Conservation (phyloP, 2,113 vertebrate genomes). For the Zapus hudsonius region DNA sequence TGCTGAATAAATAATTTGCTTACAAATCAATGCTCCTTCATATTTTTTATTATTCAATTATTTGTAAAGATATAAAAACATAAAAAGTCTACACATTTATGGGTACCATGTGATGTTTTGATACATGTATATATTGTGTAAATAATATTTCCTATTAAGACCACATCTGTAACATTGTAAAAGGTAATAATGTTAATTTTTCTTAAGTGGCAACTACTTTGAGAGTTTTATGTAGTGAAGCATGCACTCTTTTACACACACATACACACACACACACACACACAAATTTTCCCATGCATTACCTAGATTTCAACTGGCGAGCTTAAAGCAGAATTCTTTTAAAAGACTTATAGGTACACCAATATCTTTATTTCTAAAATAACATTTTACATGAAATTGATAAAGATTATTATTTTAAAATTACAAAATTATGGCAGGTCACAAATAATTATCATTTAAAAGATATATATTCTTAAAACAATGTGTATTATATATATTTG, state of each 20-base stretch:
- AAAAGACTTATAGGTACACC: neutral
- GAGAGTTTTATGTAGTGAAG: neutral
- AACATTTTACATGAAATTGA: neutral
- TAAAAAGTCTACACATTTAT: neutral
- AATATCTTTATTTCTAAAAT: constrained; percentile 43
- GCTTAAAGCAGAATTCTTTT: neutral
- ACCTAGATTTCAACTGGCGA: neutral
- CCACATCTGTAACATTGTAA: neutral
- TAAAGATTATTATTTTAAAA: constrained; percentile 24
- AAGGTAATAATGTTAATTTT: constrained; percentile 25
- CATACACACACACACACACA: neutral
- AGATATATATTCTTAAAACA: constrained; percentile 28
- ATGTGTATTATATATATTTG: neutral
- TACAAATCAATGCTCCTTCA: constrained; percentile 25
- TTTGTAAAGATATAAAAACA: neutral
- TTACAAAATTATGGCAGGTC: neutral
- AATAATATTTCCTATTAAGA: constrained; percentile 40
- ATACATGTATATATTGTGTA: neutral
- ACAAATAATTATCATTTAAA: neutral
- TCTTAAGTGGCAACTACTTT: constrained; percentile 6
- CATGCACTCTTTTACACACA: neutral
- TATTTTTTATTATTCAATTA: neutral
- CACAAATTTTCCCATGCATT: neutral
- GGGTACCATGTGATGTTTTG: neutral
- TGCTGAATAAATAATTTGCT: neutral